phyloP scores from a whole-genome alignment of 2,888 invertebrate genomes.

The Myopa tessellatipennis region DNA sequence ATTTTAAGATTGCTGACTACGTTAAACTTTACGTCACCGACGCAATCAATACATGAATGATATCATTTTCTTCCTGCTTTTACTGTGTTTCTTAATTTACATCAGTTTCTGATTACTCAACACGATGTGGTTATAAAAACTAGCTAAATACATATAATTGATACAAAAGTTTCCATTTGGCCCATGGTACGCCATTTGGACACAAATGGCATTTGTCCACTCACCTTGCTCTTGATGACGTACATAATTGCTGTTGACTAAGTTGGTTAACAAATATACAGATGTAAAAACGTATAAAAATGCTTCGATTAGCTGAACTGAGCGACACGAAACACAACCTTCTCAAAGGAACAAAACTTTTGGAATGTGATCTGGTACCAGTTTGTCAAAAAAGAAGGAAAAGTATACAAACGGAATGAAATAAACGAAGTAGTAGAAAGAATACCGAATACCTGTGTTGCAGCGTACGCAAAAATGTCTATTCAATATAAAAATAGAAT shows the following conservation, averaged over 20 bases:
- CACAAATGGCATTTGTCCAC: background rate
- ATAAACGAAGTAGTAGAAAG: no score
- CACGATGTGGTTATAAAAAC: background rate
- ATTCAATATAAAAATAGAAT: no score
- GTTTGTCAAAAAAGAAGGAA: no score
- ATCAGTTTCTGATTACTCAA: slow-evolving; percentile 20
- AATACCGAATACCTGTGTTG: no score
- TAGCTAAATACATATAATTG: no score
- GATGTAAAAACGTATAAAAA: slow-evolving; percentile 6
- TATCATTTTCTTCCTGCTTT: background rate
- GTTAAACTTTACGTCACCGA: no score
- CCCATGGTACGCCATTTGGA: no score
- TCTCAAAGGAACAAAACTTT: slow-evolving; percentile 33
- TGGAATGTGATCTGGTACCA: slow-evolving; percentile 38
- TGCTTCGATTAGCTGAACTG: slow-evolving; percentile 29
- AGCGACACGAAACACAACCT: slow-evolving; percentile 29
- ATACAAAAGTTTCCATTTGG: background rate
- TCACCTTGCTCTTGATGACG: slow-evolving; percentile 61
- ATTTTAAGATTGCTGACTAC: no score
- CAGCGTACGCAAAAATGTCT: no score
- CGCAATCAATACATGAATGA: background rate
- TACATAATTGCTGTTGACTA: slow-evolving; percentile 61
- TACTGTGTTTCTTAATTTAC: no score
- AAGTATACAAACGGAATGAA: no score
- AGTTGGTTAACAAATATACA: slow-evolving; percentile 36